phyloP scores from a whole-genome alignment of 2,113 vertebrate genomes.

The Setophaga coronata region DNA sequence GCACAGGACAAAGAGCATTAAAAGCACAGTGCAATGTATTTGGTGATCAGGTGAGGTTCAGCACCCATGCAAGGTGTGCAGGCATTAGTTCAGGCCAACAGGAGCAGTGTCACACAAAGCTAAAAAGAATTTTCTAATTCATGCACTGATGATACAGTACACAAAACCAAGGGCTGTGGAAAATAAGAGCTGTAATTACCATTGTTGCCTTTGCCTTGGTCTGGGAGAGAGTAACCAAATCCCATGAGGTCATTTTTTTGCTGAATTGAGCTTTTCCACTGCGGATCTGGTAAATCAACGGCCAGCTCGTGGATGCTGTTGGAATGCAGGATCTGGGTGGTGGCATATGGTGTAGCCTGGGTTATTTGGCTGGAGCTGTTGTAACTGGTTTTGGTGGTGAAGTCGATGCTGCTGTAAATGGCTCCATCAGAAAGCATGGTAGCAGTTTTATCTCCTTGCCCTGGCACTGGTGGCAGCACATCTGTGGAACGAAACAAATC shows the following conservation, averaged over 20 bases:
- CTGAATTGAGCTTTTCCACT: slow-evolving; percentile 95
- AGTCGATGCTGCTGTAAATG: slow-evolving; percentile 99
- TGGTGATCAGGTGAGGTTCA: neutral
- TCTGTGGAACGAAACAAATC: slow-evolving; percentile 79
- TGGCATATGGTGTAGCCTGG: slow-evolving; percentile 95
- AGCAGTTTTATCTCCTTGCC: slow-evolving; percentile 91
- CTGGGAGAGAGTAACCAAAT: slow-evolving; percentile 93
- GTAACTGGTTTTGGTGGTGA: slow-evolving; percentile 94
- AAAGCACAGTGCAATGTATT: slow-evolving; percentile 6
- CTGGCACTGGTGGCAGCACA: slow-evolving; percentile 82
- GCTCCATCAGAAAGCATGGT: slow-evolving; percentile 98
- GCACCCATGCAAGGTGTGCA: slow-evolving; percentile 46
- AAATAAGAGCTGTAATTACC: slow-evolving; percentile 78
- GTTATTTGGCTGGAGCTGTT: slow-evolving; percentile 93
- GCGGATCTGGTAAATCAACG: slow-evolving; percentile 92
- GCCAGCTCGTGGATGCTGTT: slow-evolving; percentile 97
- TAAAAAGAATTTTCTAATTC: slow-evolving; percentile 38
- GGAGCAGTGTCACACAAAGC: neutral
- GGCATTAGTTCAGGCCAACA: slow-evolving; percentile 40
- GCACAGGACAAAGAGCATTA: neutral
- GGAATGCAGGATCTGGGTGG: slow-evolving; percentile 96
- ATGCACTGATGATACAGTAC: slow-evolving; percentile 51
- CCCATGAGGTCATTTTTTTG: slow-evolving; percentile 94
- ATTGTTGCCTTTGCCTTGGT: slow-evolving; percentile 97
- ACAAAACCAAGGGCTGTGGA: neutral